Conservation (phyloP, 1,140 invertebrate species). For the Zeugodacus cucurbitae region DNA sequence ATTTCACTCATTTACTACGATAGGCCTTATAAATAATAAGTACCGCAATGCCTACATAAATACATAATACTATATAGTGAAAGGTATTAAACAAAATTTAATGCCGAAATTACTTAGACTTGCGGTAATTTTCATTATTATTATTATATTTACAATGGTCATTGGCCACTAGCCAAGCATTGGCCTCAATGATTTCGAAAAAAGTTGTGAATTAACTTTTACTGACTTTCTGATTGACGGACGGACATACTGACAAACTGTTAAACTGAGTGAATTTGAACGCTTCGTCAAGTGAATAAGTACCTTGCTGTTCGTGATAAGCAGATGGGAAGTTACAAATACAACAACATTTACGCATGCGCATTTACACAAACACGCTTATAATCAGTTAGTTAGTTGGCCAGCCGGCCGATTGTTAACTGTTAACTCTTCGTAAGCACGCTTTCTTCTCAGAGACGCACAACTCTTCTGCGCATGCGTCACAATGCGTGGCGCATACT, state of each 20-base stretch:
- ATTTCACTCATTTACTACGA: neutral
- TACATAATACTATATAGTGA: neutral
- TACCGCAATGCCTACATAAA: too few species aligned
- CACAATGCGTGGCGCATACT: neutral
- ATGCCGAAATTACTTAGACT: neutral
- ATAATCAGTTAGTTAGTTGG: neutral
- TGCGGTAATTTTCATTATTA: neutral
- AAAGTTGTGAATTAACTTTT: constrained; percentile 1
- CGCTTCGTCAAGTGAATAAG: neutral
- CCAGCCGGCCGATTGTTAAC: neutral
- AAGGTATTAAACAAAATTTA: neutral
- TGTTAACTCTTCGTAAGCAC: neutral
- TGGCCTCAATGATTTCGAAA: neutral
- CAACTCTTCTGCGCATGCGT: neutral
- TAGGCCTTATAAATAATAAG: too few species aligned
- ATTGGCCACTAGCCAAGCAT: neutral
- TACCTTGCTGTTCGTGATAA: neutral
- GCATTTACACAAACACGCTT: neutral
- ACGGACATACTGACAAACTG: neutral
- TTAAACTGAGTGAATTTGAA: neutral
- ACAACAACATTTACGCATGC: neutral
- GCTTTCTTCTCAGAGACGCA: neutral
- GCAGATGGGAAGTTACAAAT: neutral
- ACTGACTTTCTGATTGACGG: neutral
- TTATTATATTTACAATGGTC: neutral